Conservation (phyloP, 2,113 vertebrate genomes). For the Chaetops frenatus region DNA sequence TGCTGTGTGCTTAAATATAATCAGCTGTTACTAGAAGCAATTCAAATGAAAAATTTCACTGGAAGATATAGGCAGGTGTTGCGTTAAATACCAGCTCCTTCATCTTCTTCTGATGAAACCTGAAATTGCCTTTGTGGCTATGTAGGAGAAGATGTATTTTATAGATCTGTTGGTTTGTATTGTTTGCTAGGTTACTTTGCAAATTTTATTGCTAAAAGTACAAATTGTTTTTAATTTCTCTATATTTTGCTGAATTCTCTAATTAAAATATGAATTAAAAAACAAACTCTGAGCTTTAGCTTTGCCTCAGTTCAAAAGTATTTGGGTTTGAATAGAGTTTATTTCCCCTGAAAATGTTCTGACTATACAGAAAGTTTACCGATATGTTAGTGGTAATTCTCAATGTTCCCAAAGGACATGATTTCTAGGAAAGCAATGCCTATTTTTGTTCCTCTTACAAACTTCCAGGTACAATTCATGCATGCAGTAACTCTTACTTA, state of each 20-base stretch:
- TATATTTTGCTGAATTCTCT: background rate
- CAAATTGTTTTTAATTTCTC: background rate
- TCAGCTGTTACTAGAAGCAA: background rate
- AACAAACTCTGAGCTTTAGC: background rate
- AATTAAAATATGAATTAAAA: background rate
- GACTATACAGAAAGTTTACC: background rate
- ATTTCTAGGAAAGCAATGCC: background rate
- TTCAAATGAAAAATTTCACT: background rate
- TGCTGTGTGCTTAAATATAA: background rate
- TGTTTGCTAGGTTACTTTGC: background rate
- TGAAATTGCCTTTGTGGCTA: background rate
- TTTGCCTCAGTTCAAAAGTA: background rate
- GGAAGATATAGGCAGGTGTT: background rate
- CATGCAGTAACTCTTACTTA: background rate
- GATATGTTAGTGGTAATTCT: background rate
- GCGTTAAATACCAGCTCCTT: background rate
- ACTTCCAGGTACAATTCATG: background rate
- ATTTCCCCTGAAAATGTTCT: background rate
- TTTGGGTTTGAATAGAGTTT: background rate
- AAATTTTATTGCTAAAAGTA: background rate
- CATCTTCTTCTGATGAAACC: background rate
- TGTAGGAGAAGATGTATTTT: background rate
- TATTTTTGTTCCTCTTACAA: background rate
- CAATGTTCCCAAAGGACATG: background rate
- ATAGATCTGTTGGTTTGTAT: background rate